These are phyloP conservation scores for Melanaphis sacchari DNA, from an alignment of 1,140 invertebrate species.

Conservation along the genomic window DNA sequence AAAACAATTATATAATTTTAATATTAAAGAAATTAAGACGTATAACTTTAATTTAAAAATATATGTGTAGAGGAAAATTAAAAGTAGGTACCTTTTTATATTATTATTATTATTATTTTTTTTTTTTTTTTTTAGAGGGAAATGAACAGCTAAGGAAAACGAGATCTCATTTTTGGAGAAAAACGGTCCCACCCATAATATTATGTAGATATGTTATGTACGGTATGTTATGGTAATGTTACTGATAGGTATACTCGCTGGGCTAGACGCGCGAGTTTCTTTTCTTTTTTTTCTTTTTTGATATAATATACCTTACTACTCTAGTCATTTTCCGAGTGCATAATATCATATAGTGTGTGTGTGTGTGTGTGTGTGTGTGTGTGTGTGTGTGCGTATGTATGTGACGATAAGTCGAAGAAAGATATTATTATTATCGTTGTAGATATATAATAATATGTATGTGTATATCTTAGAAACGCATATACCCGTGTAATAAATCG, in stretches of 20 bases:
- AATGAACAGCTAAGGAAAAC: background rate
- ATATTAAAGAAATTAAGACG: too few species aligned
- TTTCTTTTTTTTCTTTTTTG: background rate
- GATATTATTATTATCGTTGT: slow-evolving; percentile 9
- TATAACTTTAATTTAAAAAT: too few species aligned
- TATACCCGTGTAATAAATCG: background rate
- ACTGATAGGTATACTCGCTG: background rate
- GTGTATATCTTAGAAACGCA: background rate
- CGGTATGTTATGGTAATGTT: background rate
- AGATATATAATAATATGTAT: background rate
- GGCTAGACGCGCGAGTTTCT: background rate
- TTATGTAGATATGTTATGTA: background rate
- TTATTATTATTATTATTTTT: too few species aligned
- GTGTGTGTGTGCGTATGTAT: background rate
- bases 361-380: background rate
- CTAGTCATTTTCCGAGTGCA: background rate
- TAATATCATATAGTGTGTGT: background rate
- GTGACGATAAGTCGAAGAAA: slow-evolving; percentile 12
- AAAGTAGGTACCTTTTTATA: too few species aligned
- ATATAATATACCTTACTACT: slow-evolving; percentile 3
- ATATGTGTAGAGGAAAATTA: background rate
- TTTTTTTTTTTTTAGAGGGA: background rate
- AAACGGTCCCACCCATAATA: background rate
- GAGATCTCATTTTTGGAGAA: background rate
- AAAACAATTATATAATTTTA: too few species aligned